phyloP scores from a whole-genome alignment of 1,140 invertebrate genomes.

The Venustaconcha ellipsiformis region DNA sequence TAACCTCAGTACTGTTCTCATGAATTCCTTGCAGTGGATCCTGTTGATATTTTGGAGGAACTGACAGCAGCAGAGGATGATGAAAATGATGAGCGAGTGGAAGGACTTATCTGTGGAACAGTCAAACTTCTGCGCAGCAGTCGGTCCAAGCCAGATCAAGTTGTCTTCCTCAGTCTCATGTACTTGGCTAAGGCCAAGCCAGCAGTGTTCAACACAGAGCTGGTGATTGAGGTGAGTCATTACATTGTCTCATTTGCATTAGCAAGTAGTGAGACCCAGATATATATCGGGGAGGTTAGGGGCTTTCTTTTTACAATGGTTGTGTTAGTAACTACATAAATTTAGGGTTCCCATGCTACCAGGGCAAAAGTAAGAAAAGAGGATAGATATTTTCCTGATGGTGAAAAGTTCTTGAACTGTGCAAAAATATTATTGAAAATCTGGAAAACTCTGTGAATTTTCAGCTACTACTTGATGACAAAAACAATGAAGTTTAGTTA shows the following conservation, averaged over 20 bases:
- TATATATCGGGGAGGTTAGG: neutral
- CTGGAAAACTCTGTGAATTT: no score
- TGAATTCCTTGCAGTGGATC: slow-evolving; percentile 61
- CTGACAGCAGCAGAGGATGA: slow-evolving; percentile 69
- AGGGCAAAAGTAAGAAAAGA: no score
- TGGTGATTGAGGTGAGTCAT: slow-evolving; percentile 77
- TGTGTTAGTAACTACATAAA: no score
- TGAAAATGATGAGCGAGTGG: slow-evolving; percentile 69
- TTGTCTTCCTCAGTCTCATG: slow-evolving; percentile 82
- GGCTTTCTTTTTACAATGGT: no score
- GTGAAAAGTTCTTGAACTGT: no score
- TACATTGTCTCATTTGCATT: neutral
- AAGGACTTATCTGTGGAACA: slow-evolving; percentile 72
- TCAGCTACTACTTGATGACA: no score
- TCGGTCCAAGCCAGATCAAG: slow-evolving; percentile 82
- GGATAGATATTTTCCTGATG: no score
- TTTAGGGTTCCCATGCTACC: no score
- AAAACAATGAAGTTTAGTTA: no score
- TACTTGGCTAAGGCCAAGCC: slow-evolving; percentile 87
- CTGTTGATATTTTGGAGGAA: slow-evolving; percentile 63
- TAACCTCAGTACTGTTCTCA: neutral
- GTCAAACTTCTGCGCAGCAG: slow-evolving; percentile 70
- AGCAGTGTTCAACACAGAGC: slow-evolving; percentile 80
- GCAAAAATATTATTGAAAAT: no score
- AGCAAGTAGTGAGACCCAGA: neutral